phyloP scores from a whole-genome alignment of 2,113 vertebrate species.

The Daboia siamensis region DNA sequence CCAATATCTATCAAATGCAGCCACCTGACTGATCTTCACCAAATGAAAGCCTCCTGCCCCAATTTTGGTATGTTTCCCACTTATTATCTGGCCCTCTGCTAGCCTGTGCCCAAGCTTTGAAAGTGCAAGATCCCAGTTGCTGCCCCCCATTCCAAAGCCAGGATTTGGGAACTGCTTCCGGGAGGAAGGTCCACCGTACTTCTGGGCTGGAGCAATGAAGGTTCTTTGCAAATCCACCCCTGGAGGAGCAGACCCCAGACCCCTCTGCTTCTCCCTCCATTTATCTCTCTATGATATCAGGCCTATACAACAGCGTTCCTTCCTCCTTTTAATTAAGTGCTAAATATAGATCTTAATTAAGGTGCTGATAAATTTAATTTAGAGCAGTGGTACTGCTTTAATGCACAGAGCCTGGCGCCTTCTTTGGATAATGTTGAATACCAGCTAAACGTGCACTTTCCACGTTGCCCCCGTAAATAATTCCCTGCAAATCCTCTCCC shows the following conservation, averaged over 20 bases:
- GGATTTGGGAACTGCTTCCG: not conserved
- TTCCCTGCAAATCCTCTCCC: conserved; percentile 66
- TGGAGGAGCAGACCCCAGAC: not conserved
- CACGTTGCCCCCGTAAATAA: conserved; percentile 72
- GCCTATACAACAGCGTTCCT: conserved; percentile 31
- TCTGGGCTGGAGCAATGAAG: not conserved
- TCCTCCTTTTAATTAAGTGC: conserved; percentile 71
- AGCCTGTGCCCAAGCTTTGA: not conserved
- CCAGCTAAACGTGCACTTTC: conserved; percentile 72
- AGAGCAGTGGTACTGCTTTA: conserved; percentile 73
- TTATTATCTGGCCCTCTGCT: too few species aligned
- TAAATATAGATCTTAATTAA: conserved; percentile 81
- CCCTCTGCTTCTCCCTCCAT: not conserved
- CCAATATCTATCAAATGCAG: not conserved
- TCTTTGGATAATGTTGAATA: conserved; percentile 74
- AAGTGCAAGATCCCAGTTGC: not conserved
- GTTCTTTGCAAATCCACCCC: not conserved
- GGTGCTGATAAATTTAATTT: conserved; percentile 79
- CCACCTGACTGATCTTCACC: not conserved
- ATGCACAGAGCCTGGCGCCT: conserved; percentile 59
- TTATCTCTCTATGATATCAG: conserved; percentile 31
- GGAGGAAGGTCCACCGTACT: not conserved
- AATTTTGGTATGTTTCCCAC: not conserved
- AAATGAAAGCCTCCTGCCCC: not conserved
- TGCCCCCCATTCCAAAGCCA: not conserved